Conservation (phyloP, 1,140 invertebrate species). For the Euura saliciscinereae region DNA sequence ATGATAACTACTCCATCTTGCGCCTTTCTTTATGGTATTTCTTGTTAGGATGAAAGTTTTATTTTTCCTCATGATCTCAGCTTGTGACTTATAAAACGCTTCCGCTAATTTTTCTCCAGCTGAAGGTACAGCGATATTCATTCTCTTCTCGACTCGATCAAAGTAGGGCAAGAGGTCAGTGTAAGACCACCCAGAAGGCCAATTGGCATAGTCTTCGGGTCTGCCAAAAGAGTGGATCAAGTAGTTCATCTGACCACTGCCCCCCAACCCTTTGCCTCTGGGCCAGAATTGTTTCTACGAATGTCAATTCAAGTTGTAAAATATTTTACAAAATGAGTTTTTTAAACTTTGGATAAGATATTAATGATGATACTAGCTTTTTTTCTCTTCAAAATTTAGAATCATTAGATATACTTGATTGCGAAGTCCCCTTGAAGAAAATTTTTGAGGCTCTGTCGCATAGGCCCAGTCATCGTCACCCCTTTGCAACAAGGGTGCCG, state of each 20-base stretch:
- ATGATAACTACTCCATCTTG: constrained; percentile 71
- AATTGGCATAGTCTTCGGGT: constrained; percentile 65
- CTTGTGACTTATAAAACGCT: constrained; percentile 37
- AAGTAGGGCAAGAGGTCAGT: constrained; percentile 63
- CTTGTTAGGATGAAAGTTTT: constrained; percentile 55
- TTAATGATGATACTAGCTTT: too few species aligned
- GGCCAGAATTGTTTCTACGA: constrained; percentile 66
- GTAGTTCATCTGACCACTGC: constrained; percentile 74
- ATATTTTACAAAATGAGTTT: neutral
- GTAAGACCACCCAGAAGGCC: constrained; percentile 66
- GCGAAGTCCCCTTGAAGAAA: constrained; percentile 68
- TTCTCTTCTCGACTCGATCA: constrained; percentile 50
- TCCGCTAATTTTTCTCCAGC: constrained; percentile 52
- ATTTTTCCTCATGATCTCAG: constrained; percentile 41
- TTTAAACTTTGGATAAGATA: constrained; percentile 10
- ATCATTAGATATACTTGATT: constrained; percentile 59
- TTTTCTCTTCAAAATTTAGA: neutral
- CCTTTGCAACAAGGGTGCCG: constrained; percentile 69
- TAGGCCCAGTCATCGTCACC: constrained; percentile 71
- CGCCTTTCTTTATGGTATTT: constrained; percentile 69
- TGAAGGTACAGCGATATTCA: constrained; percentile 58
- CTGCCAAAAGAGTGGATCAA: constrained; percentile 69
- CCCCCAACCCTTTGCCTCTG: constrained; percentile 72
- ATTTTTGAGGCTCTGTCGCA: constrained; percentile 65
- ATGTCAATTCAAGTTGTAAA: constrained; percentile 12